Percentiles rank a stretch among this genome's conserved stretches.
These are phyloP conservation scores for Ichneumoninae sp. DNA, from an alignment of 2,888 invertebrate genomes.

Conservation along the genomic window DNA sequence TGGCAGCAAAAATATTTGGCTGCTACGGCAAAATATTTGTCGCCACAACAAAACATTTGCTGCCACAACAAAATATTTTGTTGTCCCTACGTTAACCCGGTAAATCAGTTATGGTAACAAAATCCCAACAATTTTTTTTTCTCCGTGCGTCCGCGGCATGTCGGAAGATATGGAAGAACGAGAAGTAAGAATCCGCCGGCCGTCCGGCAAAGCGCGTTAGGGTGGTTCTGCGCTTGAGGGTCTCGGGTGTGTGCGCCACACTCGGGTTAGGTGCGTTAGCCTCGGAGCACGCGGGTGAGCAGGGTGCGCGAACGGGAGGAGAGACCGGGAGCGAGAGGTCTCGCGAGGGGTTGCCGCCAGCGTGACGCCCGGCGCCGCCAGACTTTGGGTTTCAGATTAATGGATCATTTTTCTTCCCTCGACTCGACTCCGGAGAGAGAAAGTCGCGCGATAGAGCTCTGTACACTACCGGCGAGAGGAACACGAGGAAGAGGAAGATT, in stretches of 20 bases:
- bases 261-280: not conserved
- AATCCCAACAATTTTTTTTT: too few relatives aligned
- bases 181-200: conserved; percentile 54
- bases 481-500: conserved; percentile 61
- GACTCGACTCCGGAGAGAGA: conserved; percentile 72
- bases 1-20: too few relatives aligned
- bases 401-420: conserved; percentile 91
- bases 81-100: too few relatives aligned
- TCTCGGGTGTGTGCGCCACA: conserved; percentile 62
- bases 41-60: too few relatives aligned
- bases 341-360: conserved; percentile 75
- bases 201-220: conserved; percentile 33
- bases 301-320: conserved; percentile 12
- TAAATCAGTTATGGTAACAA: too few relatives aligned
- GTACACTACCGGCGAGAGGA: conserved; percentile 25
- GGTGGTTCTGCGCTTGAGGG: conserved; percentile 74
- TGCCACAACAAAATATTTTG: too few relatives aligned
- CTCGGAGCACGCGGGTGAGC: conserved; percentile 21
- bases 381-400: conserved; percentile 92
- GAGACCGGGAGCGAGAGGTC: not conserved
- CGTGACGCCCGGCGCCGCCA: conserved; percentile 89
- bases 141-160: conserved; percentile 5
- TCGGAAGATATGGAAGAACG: conserved; percentile 45
- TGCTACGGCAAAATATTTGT: too few relatives aligned
- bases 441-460: conserved; percentile 56